Evolutionary conservation across 2,113 vertebrate genomes (phyloP).

Genomic region (Aptenodytes patagonicus): DNA sequence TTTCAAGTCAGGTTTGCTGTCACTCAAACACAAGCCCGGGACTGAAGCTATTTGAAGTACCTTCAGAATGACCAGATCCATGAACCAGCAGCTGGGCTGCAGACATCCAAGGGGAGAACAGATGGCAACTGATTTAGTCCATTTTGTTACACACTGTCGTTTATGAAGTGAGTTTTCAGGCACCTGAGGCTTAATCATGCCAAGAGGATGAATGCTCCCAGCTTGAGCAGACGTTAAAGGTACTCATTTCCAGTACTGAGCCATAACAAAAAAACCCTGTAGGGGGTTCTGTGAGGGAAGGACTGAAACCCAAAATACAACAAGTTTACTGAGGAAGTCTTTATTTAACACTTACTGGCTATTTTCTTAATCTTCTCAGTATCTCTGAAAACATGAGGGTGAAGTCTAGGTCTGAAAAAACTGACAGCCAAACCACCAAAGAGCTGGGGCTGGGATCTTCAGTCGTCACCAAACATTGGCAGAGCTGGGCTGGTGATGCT

Average conservation of each 20-base stretch:
- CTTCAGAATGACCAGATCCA: background rate
- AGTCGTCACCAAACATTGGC: background rate
- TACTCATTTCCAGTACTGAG: background rate
- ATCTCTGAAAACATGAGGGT: background rate
- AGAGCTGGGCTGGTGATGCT: background rate
- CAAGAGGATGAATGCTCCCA: background rate
- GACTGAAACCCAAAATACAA: background rate
- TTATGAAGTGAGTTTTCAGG: background rate
- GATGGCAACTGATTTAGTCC: background rate
- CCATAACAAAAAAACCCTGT: background rate
- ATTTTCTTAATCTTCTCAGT: background rate
- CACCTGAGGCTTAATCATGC: background rate
- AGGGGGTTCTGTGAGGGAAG: background rate
- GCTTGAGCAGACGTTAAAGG: background rate
- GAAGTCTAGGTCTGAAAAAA: background rate
- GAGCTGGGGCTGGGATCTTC: background rate
- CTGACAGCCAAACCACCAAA: background rate
- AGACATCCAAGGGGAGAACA: background rate
- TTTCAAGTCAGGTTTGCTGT: background rate
- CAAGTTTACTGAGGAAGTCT: background rate
- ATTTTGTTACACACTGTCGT: background rate
- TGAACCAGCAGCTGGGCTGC: background rate
- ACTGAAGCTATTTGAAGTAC: background rate
- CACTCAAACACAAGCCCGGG: background rate
- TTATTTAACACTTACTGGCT: background rate